These are phyloP conservation scores for Trissonchulus latispiculum DNA, from an alignment of 2,888 invertebrate genomes.

Conservation along the genomic window DNA sequence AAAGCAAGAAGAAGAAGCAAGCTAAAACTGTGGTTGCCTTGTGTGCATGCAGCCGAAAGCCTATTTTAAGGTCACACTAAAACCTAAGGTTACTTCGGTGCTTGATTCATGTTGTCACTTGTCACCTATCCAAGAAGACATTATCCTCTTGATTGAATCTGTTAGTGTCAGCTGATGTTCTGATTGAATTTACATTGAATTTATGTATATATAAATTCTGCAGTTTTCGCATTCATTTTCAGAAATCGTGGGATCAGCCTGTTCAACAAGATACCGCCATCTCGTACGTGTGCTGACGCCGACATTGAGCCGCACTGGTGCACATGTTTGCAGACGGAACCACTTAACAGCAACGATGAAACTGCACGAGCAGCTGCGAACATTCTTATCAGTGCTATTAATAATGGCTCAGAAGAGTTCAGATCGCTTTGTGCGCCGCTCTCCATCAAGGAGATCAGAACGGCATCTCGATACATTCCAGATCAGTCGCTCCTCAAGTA, in stretches of 20 bases:
- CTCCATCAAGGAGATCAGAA: slow-evolving; percentile 55
- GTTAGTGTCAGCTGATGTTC: too few relatives aligned
- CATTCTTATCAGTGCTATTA: slow-evolving; percentile 43
- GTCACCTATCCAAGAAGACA: too few relatives aligned
- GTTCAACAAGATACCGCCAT: slow-evolving; percentile 49
- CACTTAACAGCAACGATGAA: slow-evolving; percentile 51
- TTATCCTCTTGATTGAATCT: too few relatives aligned
- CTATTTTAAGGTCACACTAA: too few relatives aligned
- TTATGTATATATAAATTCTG: too few relatives aligned
- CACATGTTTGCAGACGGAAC: slow-evolving; percentile 71
- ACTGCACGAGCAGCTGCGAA: slow-evolving; percentile 53
- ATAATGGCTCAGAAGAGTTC: slow-evolving; percentile 50
- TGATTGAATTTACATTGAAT: too few relatives aligned
- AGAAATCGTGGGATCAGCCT: slow-evolving; percentile 33
- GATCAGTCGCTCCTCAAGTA: slow-evolving; percentile 41
- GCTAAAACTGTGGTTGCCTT: too few relatives aligned
- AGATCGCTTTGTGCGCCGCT: slow-evolving; percentile 38
- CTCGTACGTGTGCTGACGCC: slow-evolving; percentile 72
- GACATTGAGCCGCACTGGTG: slow-evolving; percentile 93
- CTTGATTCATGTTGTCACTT: too few relatives aligned
- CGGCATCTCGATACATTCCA: slow-evolving; percentile 51
- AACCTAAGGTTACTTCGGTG: too few relatives aligned
- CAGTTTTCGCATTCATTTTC: neutral
- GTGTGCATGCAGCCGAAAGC: too few relatives aligned
- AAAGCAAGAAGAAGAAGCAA: too few relatives aligned